phyloP scores from a whole-genome alignment of 2,888 invertebrate species.

The Rhogogaster chlorosoma region DNA sequence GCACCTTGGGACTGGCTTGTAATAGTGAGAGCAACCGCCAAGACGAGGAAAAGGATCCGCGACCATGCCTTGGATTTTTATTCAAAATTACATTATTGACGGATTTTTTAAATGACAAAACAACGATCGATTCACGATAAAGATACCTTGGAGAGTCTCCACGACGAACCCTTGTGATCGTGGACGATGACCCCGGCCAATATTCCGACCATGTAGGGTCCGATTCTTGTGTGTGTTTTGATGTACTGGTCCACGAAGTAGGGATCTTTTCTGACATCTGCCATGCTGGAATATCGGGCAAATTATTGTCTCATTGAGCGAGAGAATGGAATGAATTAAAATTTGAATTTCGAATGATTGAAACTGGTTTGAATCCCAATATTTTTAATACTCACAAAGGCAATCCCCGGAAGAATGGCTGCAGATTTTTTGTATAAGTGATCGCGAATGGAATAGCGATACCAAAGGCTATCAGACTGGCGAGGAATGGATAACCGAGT shows the following conservation, averaged over 20 bases:
- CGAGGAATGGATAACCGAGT: conserved; percentile 65
- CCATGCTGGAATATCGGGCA: conserved; percentile 53
- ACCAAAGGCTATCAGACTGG: conserved; percentile 60
- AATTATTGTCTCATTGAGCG: neutral
- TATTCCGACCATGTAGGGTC: conserved; percentile 66
- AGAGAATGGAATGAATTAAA: neutral
- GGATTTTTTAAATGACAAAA: neutral
- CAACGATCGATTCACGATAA: neutral
- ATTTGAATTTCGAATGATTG: neutral
- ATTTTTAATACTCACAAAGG: conserved; percentile 63
- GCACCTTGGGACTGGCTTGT: conserved; percentile 58
- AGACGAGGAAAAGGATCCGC: conserved; percentile 60
- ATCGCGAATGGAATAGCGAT: conserved; percentile 62
- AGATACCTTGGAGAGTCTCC: conserved; percentile 64
- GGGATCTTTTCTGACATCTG: conserved; percentile 58
- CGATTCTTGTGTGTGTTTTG: conserved; percentile 64
- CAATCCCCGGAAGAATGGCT: conserved; percentile 62
- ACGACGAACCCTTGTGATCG: conserved; percentile 61
- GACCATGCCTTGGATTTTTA: conserved; percentile 59
- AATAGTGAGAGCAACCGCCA: conserved; percentile 60
- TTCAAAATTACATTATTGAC: neutral
- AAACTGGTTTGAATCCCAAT: neutral
- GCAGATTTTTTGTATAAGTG: conserved; percentile 62
- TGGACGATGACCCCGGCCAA: conserved; percentile 65
- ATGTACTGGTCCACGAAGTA: conserved; percentile 64